Evolutionary conservation across 2,113 vertebrate species (phyloP), one percentile per base, ranked within the genome.

Genomic region (Rhadina sibilatrix): DNA sequence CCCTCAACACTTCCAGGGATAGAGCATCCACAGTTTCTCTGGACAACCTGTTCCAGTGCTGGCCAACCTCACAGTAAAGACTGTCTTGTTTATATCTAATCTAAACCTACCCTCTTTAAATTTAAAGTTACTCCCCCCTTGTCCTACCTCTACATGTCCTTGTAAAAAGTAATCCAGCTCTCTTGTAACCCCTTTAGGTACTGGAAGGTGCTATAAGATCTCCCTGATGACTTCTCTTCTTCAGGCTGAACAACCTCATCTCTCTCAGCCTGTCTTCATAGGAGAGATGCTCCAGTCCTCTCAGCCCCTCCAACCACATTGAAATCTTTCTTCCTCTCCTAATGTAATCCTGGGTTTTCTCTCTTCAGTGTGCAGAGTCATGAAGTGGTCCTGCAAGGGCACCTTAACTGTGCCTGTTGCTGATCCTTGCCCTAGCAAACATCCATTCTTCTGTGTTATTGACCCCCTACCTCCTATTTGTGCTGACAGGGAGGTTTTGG

Each of bases 221-320:
- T 87, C 47, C n/a, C 9, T 54, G 12, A 9, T 47, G 13, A 25
- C 37, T 75, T 50, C 50, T 76, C 25, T 23, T 74, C 53, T 49
- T 20, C 7, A 33, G 5, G 10, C 11, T 21, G 13, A 59, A 66
- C 11, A 76, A 44, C 27, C 11, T 14, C 31, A 70, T 21, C 10
- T n/a, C 19, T 54, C n/a, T 71, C 11, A 35, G 30, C 31, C 42
- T 56, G 25, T 42, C 35, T 31, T 49, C 42, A 35, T 8, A 42
- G 49, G 21, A 70, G 13, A 79, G 40, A 47, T 56, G 42, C 25
- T 71, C 5, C 17, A 80, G 40, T 33, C 37, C 22, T 44, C 15
- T 52, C 22, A 44, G 23, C 19, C 10, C 12, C 28, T 44, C 27
- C 0, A 0, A 59, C 15, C 0, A 1, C 2, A 1, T 1, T 54